These are phyloP conservation scores for Noturus placidus DNA, from an alignment of 2,113 vertebrate genomes.

Conservation along the genomic window DNA sequence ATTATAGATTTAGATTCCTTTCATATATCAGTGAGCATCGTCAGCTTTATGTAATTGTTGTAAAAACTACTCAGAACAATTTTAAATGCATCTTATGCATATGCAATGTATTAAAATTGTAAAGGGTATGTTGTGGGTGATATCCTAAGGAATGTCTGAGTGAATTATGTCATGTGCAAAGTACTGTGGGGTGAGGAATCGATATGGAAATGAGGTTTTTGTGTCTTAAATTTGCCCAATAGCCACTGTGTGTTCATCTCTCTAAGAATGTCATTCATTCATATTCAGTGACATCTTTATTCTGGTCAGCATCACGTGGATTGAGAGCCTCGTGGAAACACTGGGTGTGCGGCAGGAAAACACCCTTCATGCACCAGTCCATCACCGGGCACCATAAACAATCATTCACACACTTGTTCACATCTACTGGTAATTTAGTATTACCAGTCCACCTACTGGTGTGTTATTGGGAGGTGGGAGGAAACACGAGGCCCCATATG, in stretches of 20 bases:
- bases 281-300: not conserved
- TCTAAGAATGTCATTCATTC: not conserved
- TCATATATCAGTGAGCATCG: not conserved
- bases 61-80: not conserved
- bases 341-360: not conserved
- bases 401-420: not conserved
- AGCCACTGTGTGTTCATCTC: not conserved
- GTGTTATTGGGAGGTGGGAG: not conserved
- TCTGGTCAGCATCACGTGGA: not conserved
- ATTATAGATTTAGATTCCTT: not conserved
- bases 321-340: not conserved
- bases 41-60: not conserved
- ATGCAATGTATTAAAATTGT: not conserved
- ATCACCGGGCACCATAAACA: not conserved
- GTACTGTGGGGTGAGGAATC: not conserved
- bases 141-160: not conserved
- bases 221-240: not conserved
- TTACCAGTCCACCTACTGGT: not conserved
- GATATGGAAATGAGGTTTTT: not conserved
- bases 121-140: not conserved
- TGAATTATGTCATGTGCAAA: not conserved
- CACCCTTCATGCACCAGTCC: not conserved
- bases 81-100: not conserved
- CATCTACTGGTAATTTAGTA: not conserved
- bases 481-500: not conserved